Evolutionary conservation across 2,113 vertebrate genomes (phyloP).

Genomic region (Sebastes fasciatus): DNA sequence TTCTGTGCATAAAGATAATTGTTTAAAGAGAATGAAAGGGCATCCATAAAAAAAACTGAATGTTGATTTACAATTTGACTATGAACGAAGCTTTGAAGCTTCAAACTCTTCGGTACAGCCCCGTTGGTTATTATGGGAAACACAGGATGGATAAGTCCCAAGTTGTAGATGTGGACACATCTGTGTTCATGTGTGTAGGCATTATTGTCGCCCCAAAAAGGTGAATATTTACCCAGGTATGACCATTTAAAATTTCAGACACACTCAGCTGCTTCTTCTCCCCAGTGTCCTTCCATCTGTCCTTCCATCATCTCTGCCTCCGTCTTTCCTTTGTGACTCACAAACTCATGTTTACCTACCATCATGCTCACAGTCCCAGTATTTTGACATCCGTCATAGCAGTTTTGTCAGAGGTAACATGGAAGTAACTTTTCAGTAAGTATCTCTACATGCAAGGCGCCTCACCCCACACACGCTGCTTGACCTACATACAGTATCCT

Average conservation of each 20-base stretch:
- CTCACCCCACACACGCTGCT: slow-evolving; percentile 21
- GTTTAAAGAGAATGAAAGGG: not conserved
- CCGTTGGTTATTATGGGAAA: not conserved
- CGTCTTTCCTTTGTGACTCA: slow-evolving; percentile 30
- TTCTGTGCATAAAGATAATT: not conserved
- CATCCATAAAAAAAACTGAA: not conserved
- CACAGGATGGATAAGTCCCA: not conserved
- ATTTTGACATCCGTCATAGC: slow-evolving; percentile 59
- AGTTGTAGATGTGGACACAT: not conserved
- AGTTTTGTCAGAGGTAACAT: slow-evolving; percentile 46
- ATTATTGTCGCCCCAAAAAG: slow-evolving; percentile 6
- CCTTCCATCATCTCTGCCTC: slow-evolving; percentile 41
- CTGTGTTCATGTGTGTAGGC: slow-evolving; percentile 5
- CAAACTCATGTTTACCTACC: slow-evolving; percentile 27
- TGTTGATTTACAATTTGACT: not conserved
- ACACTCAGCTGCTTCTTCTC: slow-evolving; percentile 37
- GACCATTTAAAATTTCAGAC: slow-evolving; percentile 49
- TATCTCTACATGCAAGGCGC: slow-evolving; percentile 6
- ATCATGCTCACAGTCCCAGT: slow-evolving; percentile 36
- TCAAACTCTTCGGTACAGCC: not conserved
- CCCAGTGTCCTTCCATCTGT: slow-evolving; percentile 47
- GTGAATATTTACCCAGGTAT: slow-evolving; percentile 38
- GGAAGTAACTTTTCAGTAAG: slow-evolving; percentile 44
- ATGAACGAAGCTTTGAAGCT: not conserved
- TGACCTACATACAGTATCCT: slow-evolving; percentile 46